Conservation (phyloP, 2,797 vertebrate genomes). For the Falco cherrug region DNA sequence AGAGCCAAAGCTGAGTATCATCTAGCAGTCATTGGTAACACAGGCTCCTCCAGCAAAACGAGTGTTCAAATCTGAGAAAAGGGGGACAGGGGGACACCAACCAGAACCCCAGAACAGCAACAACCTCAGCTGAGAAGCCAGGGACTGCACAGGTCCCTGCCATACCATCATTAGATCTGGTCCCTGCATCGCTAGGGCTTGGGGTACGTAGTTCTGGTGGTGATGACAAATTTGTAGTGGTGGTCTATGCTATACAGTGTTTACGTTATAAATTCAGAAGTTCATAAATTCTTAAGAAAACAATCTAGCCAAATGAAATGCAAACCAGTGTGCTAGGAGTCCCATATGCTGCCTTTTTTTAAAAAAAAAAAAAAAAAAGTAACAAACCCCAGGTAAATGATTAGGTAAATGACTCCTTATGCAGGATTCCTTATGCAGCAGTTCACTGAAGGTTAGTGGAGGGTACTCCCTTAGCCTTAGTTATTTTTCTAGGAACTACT, state of each 20-base stretch:
- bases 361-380: neutral
- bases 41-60: neutral
- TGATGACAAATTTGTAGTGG: neutral
- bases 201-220: neutral
- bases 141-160: neutral
- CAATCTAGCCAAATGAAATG: neutral
- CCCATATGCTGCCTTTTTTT: neutral
- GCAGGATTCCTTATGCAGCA: too few species aligned
- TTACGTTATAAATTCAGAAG: neutral
- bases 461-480: neutral
- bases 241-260: rapidly evolving
- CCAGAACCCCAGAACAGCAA: neutral
- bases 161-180: too few species aligned
- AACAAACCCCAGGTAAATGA: neutral
- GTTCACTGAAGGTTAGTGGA: neutral
- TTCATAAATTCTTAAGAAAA: neutral
- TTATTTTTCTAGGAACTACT: neutral
- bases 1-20: neutral
- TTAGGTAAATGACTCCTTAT: neutral
- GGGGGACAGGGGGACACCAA: too few species aligned
- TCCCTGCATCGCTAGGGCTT: neutral
- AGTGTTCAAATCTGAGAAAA: neutral
- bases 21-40: neutral
- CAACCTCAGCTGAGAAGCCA: neutral
- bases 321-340: neutral